These are phyloP conservation scores for Pseudomyrmex pallidus DNA, from an alignment of 1,140 invertebrate species.

Conservation along the genomic window DNA sequence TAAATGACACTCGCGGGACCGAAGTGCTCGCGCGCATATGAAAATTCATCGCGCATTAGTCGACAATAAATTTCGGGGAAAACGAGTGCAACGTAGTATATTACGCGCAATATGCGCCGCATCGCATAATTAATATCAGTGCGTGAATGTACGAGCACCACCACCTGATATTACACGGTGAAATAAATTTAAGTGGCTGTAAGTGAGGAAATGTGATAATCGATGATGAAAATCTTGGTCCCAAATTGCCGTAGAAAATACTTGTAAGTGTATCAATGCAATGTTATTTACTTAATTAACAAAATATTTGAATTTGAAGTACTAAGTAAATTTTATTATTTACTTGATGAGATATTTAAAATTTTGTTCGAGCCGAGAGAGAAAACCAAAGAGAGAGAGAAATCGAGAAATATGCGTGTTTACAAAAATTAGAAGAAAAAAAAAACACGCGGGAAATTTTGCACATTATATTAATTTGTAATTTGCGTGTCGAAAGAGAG, in stretches of 20 bases:
- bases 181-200: constrained; percentile 11
- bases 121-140: constrained; percentile 51
- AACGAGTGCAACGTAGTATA: constrained; percentile 45
- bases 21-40: constrained; percentile 49
- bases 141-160: constrained; percentile 17
- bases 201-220: constrained; percentile 13
- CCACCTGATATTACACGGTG: constrained; percentile 14
- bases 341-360: too few relatives aligned
- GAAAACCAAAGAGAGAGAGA: background rate
- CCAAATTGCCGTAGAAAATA: background rate
- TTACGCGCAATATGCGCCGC: constrained; percentile 13
- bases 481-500: background rate
- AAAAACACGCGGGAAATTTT: background rate
- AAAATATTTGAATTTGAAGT: too few relatives aligned
- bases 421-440: background rate
- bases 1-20: constrained; percentile 37
- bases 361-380: too few relatives aligned
- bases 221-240: background rate
- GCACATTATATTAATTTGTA: background rate
- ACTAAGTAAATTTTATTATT: too few relatives aligned
- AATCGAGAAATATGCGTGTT: background rate
- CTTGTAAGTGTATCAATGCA: background rate
- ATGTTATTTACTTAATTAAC: too few relatives aligned
- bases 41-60: constrained; percentile 59
- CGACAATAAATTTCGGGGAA: constrained; percentile 52